These are phyloP conservation scores for Percopsis omiscomaycus DNA, from an alignment of 2,797 vertebrate species.

Conservation along the genomic window DNA sequence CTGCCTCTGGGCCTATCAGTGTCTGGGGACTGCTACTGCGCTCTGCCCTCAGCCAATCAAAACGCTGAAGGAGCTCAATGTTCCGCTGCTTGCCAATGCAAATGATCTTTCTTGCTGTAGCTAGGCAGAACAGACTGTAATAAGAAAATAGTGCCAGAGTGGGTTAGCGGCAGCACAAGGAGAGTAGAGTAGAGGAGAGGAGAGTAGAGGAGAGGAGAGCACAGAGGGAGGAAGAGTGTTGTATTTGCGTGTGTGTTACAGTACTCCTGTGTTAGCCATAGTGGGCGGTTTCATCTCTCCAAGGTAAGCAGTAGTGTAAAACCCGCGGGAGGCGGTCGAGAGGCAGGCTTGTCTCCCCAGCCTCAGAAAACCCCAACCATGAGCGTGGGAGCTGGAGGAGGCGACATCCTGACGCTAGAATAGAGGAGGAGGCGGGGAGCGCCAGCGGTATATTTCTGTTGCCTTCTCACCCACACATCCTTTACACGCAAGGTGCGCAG, in stretches of 20 bases:
- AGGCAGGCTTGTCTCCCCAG: too few relatives aligned
- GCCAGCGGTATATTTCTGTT: constrained; percentile 9
- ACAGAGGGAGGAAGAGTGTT: constrained; percentile 15
- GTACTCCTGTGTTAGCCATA: constrained; percentile 26
- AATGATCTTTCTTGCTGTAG: constrained; percentile 53
- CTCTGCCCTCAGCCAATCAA: constrained; percentile 58
- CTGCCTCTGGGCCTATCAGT: constrained; percentile 51
- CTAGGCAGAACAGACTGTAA: constrained; percentile 67
- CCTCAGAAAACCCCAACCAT: too few relatives aligned
- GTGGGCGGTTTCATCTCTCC: constrained; percentile 59
- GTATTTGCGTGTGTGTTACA: constrained; percentile 55
- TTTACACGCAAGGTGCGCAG: constrained; percentile 21
- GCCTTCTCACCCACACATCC: constrained; percentile 12
- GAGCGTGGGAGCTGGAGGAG: constrained; percentile 52
- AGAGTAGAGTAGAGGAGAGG: not conserved
- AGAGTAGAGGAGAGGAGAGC: constrained; percentile 21
- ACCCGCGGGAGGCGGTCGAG: too few relatives aligned
- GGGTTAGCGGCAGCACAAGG: constrained; percentile 22
- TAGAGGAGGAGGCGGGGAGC: constrained; percentile 1
- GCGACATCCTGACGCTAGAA: constrained; percentile 32
- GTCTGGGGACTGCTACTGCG: constrained; percentile 30
- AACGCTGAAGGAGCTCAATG: constrained; percentile 56
- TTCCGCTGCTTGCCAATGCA: constrained; percentile 56
- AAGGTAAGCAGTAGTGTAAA: constrained; percentile 63
- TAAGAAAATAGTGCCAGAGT: constrained; percentile 31